Base-by-base conservation (phyloP, 2,888 invertebrate species). In the Lasioglossum pauxillum region DNA sequence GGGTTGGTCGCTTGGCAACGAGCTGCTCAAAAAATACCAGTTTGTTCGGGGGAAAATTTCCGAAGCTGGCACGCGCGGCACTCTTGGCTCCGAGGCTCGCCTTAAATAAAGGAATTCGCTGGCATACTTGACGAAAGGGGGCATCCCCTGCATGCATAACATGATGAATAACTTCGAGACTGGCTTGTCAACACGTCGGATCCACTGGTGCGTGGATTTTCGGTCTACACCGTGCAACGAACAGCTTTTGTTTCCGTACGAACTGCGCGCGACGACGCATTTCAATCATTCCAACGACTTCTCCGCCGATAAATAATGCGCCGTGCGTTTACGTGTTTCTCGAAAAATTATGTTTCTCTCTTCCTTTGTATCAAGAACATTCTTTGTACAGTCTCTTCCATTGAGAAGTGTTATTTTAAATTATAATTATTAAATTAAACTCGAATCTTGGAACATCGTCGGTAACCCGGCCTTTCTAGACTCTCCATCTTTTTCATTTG, bases 1-100 rank as follows among this genome's bases (percentile, higher is more conserved):
- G 60, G 44, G 75, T 16, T 12, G 69, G 85, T 86, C 14, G 86
- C 86, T 78, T 82, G 78, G 86, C 81, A 82, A 86, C 82, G 23
- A 38, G 31, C 38, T 35, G 73, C 4, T 27, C 35, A 77, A 75
- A 79, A 79, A 73, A 38, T 60, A 31, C 69, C 49, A 14, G 49
- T 69, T 67, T 74, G 75, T 49, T 41, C 69, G 23, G 53, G 23
- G 10, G 38, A 41, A 69, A 69, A 69, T 69, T 69, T 38, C 69
- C 35, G 27, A 46, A 67, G 80, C 75, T 82, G 84, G 78, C 82
- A 85, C 78, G 71, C 81, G 78, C 31, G 78, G 57, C 41, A 31
- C 46, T 74, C 72, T 82, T 84, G 80, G 80, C 69, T 83, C 75
- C n/a, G 49, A 38, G 46, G n/a, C 16, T 27, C 27, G 64, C 27